Conservation (phyloP, 2,113 vertebrate genomes). For the Lepidothrix coronata region DNA sequence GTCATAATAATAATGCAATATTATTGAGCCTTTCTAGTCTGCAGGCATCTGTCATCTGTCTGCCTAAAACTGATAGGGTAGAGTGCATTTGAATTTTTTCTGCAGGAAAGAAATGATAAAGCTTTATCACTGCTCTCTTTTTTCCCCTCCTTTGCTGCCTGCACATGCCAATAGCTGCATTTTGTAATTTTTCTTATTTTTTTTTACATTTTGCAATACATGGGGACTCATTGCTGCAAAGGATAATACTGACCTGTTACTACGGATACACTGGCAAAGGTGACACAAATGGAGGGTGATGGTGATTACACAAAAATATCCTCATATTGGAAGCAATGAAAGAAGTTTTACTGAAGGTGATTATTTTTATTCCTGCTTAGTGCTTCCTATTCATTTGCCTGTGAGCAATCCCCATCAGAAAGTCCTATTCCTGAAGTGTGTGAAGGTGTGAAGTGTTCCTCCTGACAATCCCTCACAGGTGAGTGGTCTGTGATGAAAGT, state of each 20-base stretch:
- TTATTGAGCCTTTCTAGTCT: conserved; percentile 43
- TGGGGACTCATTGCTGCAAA: neutral
- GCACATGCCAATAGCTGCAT: neutral
- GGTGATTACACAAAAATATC: neutral
- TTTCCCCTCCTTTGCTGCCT: neutral
- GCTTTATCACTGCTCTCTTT: conserved; percentile 3
- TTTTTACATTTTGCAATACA: neutral
- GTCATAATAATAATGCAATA: conserved; percentile 33
- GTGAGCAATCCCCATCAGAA: neutral
- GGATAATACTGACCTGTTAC: neutral
- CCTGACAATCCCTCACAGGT: neutral
- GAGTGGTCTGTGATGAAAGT: neutral
- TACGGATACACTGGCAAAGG: neutral
- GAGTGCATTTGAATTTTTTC: conserved; percentile 29
- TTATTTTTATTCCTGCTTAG: neutral
- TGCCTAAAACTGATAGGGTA: conserved; percentile 30
- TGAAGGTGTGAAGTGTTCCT: neutral
- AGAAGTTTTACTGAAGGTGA: neutral
- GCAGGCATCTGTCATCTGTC: conserved; percentile 38
- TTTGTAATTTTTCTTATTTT: neutral
- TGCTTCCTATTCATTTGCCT: neutral
- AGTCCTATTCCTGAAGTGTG: neutral
- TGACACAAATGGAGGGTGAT: conserved; percentile 13
- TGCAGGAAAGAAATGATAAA: conserved; percentile 1
- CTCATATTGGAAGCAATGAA: neutral